Evolutionary conservation across 2,888 invertebrate genomes (phyloP).

Genomic region (Drosophila demipolita): DNA sequence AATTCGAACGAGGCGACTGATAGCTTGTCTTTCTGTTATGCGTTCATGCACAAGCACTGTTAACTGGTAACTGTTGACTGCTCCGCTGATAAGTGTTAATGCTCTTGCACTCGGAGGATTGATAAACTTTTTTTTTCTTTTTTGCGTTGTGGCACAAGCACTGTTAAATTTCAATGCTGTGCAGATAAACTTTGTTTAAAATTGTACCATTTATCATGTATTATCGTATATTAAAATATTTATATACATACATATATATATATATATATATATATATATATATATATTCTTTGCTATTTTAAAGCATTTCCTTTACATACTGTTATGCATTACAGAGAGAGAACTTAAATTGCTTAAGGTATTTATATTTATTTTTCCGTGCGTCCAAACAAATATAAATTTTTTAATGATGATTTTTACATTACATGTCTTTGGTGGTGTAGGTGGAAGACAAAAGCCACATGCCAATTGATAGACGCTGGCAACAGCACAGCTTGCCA

Average conservation of each 20-base stretch:
- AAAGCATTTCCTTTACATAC: background rate
- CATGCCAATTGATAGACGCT: slow-evolving; percentile 49
- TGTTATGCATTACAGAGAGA: background rate
- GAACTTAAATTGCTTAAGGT: background rate
- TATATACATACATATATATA: background rate
- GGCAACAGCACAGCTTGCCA: slow-evolving; percentile 21
- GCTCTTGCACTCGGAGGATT: no score
- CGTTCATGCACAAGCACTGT: no score
- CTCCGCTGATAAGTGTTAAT: no score
- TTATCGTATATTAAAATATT: no score
- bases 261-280: background rate
- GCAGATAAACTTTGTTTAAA: background rate
- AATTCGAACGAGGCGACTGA: background rate
- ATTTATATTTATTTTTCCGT: background rate
- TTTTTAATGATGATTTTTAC: slow-evolving; percentile 1
- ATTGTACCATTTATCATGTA: background rate
- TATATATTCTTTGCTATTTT: background rate
- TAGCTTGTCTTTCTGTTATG: no score
- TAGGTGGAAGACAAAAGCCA: slow-evolving; percentile 47
- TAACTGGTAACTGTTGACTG: no score
- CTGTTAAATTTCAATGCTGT: no score
- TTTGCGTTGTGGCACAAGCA: no score
- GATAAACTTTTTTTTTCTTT: no score
- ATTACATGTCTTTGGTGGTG: slow-evolving; percentile 18
- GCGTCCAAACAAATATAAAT: background rate